phyloP scores from a whole-genome alignment of 2,888 invertebrate genomes.

The Drosophila subsilvestris region DNA sequence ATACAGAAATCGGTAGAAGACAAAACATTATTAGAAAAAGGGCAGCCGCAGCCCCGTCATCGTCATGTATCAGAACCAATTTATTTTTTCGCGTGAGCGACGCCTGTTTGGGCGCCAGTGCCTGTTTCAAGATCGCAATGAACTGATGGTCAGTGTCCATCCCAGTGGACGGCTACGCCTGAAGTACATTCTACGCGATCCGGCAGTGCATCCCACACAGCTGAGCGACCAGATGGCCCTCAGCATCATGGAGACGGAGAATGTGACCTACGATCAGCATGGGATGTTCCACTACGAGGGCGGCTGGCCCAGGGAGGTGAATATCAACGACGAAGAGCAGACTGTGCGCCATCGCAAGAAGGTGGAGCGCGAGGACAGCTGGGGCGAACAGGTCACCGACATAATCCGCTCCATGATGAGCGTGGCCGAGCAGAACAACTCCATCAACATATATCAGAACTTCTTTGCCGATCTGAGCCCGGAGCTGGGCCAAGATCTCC shows the following conservation, averaged over 20 bases:
- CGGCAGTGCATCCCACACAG: slow-evolving; percentile 86
- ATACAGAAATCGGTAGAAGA: neutral
- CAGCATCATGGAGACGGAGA: slow-evolving; percentile 79
- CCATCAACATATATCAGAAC: slow-evolving; percentile 91
- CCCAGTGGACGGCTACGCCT: slow-evolving; percentile 85
- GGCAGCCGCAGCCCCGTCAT: neutral
- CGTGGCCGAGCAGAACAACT: slow-evolving; percentile 88
- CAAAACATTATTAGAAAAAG: neutral
- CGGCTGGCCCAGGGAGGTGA: slow-evolving; percentile 93
- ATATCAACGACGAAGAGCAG: slow-evolving; percentile 88
- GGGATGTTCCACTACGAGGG: slow-evolving; percentile 91
- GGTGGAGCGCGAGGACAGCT: slow-evolving; percentile 91
- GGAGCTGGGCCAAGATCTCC: slow-evolving; percentile 83
- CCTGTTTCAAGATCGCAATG: slow-evolving; percentile 88
- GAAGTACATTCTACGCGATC: slow-evolving; percentile 86
- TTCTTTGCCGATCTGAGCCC: slow-evolving; percentile 87
- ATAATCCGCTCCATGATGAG: slow-evolving; percentile 59
- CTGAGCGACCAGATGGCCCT: slow-evolving; percentile 84
- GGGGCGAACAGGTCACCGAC: slow-evolving; percentile 86
- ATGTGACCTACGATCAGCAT: slow-evolving; percentile 78
- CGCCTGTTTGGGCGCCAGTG: slow-evolving; percentile 90
- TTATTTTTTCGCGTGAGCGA: slow-evolving; percentile 85
- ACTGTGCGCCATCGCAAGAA: slow-evolving; percentile 90
- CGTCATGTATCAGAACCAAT: slow-evolving; percentile 69
- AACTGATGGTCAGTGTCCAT: slow-evolving; percentile 87